Percentiles rank a stretch among this genome's conserved stretches.
Evolutionary conservation across 2,888 invertebrate genomes (phyloP).

Genomic region (Cheilosia soror): DNA sequence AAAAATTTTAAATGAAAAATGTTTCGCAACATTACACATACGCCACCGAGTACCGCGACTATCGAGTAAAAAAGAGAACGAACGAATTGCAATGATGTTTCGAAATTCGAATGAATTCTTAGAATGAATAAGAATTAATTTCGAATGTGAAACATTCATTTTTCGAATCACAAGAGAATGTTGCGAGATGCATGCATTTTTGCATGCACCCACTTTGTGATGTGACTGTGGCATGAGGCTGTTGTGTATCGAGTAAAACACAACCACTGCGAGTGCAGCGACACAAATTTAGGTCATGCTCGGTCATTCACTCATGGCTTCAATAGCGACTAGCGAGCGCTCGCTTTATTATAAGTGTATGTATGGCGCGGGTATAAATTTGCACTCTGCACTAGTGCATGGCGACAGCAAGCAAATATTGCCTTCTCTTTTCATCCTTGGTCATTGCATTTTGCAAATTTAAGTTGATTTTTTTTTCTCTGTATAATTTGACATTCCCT

Average conservation of each 20-base stretch:
- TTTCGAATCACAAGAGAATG: constrained; percentile 41
- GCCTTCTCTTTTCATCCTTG: constrained; percentile 67
- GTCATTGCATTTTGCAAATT: constrained; percentile 55
- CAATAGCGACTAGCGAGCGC: constrained; percentile 67
- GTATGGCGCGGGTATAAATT: constrained; percentile 51
- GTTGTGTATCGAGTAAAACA: constrained; percentile 41
- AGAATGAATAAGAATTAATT: constrained; percentile 43
- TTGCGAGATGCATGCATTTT: constrained; percentile 72
- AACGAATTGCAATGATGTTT: constrained; percentile 70
- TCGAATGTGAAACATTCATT: constrained; percentile 47
- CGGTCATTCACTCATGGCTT: constrained; percentile 84
- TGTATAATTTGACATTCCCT: constrained; percentile 69
- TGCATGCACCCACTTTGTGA: constrained; percentile 74
- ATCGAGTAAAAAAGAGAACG: constrained; percentile 41
- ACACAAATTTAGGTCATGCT: constrained; percentile 88
- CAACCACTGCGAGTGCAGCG: constrained; percentile 85
- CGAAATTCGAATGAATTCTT: constrained; percentile 66
- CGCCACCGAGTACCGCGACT: constrained; percentile 40
- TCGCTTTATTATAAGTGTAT: constrained; percentile 12
- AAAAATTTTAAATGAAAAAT: constrained; percentile 17
- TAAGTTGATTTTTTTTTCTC: constrained; percentile 27
- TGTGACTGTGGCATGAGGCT: constrained; percentile 3
- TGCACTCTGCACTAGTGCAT: constrained; percentile 70
- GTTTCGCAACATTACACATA: constrained; percentile 74
- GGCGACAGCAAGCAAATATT: constrained; percentile 18